phyloP scores from a whole-genome alignment of 2,113 vertebrate species.

The Rhinichthys klamathensis region DNA sequence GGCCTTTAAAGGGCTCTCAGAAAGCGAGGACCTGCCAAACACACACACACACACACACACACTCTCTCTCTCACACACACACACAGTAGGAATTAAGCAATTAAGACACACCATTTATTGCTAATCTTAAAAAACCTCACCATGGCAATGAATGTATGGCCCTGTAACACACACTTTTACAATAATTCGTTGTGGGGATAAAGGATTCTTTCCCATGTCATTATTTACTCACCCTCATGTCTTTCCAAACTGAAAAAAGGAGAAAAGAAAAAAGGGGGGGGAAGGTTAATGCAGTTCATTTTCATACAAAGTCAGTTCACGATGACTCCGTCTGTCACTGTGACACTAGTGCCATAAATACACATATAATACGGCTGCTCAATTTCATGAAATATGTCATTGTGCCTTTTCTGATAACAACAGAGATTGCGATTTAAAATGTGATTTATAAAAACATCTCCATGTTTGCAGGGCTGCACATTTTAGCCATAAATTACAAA shows the following conservation, averaged over 20 bases:
- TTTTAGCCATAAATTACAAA: background rate
- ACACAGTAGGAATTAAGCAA: conserved; percentile 54
- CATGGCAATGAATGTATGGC: background rate
- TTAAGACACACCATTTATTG: conserved; percentile 72
- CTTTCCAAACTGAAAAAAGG: background rate
- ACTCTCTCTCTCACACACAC: conserved; percentile 40
- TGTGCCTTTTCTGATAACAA: background rate
- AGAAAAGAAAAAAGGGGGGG: too few species aligned
- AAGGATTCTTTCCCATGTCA: background rate
- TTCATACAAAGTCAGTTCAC: background rate
- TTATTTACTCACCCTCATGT: conserved; percentile 10
- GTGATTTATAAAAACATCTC: background rate
- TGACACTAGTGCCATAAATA: too few species aligned
- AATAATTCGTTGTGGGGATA: background rate
- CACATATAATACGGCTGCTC: background rate
- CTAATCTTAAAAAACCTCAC: conserved; percentile 60
- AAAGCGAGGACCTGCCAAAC: background rate
- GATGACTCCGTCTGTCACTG: too few species aligned
- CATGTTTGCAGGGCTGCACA: background rate
- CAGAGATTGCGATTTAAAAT: background rate
- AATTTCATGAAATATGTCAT: background rate
- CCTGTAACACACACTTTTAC: conserved; percentile 41
- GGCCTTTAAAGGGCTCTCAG: too few species aligned
- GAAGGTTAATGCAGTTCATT: background rate
- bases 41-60: conserved; percentile 27